Evolutionary conservation across 2,797 vertebrate species (phyloP), one percentile per base, ranked within the genome.

Genomic region (Limnodromus scolopaceus): DNA sequence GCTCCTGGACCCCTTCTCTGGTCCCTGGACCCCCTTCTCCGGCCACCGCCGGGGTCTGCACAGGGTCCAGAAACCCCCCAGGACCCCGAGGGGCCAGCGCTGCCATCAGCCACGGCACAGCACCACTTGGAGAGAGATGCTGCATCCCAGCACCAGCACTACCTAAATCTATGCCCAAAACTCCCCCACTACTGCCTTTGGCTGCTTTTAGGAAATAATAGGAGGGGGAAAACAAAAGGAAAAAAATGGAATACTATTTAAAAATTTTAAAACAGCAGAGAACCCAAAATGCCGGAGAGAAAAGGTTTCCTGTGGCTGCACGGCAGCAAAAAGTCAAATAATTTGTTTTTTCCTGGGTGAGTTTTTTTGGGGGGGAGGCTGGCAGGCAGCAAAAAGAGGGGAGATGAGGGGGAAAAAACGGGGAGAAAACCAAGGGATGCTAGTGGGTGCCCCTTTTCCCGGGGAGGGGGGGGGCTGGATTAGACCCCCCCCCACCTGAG

Each of bases 21-120:
- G 96, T 97, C 97, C 97, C 95, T 92, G 84, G 17, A 65, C 58
- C 94, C 86, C 97, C 77, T 97, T 95, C 61, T 96, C 90, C 20
- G 5, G 11, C 70, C 66, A 69, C 54, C 14, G 0, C n/a, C 3
- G 6, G 38, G 80, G 36, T 60, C 70, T 66, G 36, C 28, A 4
- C 16, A 39, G 69, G 53, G 80, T 10, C 70, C 76, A 46, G 48
- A 53, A 57, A 24, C 0, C 23, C 76, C n/a, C 1, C 27, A 1
- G 27, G 82, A 61, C 60, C 70, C 76, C 51, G 84, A 71, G 66
- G 93, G 74, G 18, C 76, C 91, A 69, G 38, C 9, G 13, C 45
- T 85, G 75, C 36, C 27, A 13, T 11, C 61, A 93, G 72, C 55
- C 7, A 10, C 4, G 48, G 60, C 5, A 22, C 13, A 34, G 91